Percentiles rank a stretch among this genome's conserved stretches.
Conservation (phyloP, 2,113 vertebrate genomes). For the Plecotus auritus region DNA sequence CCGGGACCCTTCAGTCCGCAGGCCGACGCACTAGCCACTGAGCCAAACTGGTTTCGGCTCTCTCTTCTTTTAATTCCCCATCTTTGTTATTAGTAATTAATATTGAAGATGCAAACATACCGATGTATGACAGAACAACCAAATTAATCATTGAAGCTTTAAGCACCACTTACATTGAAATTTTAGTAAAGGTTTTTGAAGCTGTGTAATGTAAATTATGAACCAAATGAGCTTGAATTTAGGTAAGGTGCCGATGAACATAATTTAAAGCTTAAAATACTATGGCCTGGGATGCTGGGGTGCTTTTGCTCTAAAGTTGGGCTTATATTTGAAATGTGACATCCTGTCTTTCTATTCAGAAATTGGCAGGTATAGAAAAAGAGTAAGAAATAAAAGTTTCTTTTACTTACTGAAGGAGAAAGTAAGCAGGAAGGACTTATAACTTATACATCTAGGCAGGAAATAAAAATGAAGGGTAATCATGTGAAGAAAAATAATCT, state of each 20-base stretch:
- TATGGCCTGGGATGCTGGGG: not conserved
- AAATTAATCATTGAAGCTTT: not conserved
- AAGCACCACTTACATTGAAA: not conserved
- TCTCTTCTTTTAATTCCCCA: not conserved
- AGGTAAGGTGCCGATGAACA: not conserved
- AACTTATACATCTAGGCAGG: not conserved
- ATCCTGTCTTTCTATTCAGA: not conserved
- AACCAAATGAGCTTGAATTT: not conserved
- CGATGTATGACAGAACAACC: not conserved
- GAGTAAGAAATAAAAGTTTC: not conserved
- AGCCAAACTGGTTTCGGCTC: too few species aligned
- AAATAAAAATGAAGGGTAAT: constrained; percentile 38
- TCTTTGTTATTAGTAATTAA: not conserved
- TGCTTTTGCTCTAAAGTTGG: not conserved
- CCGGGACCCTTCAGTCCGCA: too few species aligned
- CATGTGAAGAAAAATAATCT: constrained; percentile 38
- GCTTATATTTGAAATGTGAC: not conserved
- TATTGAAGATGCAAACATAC: not conserved
- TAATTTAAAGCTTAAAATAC: not conserved
- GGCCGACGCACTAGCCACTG: too few species aligned
- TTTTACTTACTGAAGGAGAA: not conserved
- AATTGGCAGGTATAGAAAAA: not conserved
- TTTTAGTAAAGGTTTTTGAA: not conserved
- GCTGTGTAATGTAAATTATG: not conserved
- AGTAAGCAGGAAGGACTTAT: not conserved